These are phyloP conservation scores for Muscina levida DNA, from an alignment of 2,888 invertebrate species.

Conservation along the genomic window DNA sequence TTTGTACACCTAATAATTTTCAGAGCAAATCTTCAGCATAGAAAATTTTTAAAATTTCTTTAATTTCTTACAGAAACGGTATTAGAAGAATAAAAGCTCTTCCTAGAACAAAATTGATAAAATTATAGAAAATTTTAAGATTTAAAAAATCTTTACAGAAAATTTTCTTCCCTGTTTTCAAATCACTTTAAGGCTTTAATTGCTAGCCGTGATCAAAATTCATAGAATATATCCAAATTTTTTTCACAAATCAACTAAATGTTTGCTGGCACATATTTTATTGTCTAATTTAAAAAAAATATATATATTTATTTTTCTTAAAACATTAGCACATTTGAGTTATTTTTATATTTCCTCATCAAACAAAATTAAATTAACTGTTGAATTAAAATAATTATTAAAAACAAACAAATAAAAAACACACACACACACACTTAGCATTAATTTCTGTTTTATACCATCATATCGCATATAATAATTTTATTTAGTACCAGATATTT, in stretches of 20 bases:
- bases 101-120: no score
- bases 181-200: no score
- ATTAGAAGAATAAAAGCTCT: no score
- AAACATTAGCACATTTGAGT: conserved; percentile 45
- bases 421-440: conserved; percentile 9
- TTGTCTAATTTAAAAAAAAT: background rate
- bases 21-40: no score
- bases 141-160: no score
- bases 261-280: background rate
- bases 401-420: background rate
- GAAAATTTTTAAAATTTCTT: no score
- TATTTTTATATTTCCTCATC: background rate
- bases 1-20: no score
- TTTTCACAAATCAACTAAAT: background rate
- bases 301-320: conserved; percentile 2
- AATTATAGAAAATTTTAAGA: no score
- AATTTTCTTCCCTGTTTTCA: no score
- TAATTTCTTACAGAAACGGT: no score
- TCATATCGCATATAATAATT: background rate
- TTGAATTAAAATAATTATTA: conserved; percentile 50
- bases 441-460: conserved; percentile 42
- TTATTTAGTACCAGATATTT: conserved; percentile 31
- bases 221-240: no score
- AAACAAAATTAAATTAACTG: conserved; percentile 41
- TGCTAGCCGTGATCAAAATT: no score